Percentiles rank a stretch among this genome's conserved stretches.
These are phyloP conservation scores for Girardinus metallicus DNA, from an alignment of 2,797 vertebrate genomes.

Conservation along the genomic window DNA sequence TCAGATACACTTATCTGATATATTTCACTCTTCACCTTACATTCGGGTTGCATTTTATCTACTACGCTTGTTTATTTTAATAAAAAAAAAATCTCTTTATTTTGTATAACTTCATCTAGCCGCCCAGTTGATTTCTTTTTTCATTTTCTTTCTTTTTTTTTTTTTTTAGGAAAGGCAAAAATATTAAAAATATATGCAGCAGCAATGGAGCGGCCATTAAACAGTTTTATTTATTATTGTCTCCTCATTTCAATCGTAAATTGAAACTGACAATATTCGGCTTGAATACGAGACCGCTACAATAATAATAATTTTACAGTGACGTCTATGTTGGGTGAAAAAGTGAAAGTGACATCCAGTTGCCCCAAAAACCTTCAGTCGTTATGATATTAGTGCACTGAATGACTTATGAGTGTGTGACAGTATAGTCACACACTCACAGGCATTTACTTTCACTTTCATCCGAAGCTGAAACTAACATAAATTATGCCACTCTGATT, in stretches of 20 bases:
- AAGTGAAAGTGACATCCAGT: constrained; percentile 10
- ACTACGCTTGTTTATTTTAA: accelerated
- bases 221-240: background rate
- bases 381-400: constrained; percentile 1
- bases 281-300: background rate
- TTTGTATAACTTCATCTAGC: background rate
- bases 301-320: background rate
- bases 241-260: background rate
- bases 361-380: background rate
- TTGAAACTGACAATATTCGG: background rate
- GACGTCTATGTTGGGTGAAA: background rate
- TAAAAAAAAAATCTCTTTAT: background rate
- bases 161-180: constrained; percentile 11
- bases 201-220: background rate
- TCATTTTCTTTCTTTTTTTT: too few relatives aligned
- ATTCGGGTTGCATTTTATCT: constrained; percentile 8
- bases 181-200: background rate
- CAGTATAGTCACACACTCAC: background rate
- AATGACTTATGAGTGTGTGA: background rate
- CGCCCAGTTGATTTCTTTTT: constrained; percentile 22
- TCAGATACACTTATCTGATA: accelerated
- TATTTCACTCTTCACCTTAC: too few relatives aligned
- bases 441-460: constrained; percentile 50
- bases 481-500: background rate
- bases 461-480: background rate